Evolutionary conservation across 2,888 invertebrate genomes (phyloP), one percentile per base, ranked within the genome.

Genomic region (Campaea margaritaria): DNA sequence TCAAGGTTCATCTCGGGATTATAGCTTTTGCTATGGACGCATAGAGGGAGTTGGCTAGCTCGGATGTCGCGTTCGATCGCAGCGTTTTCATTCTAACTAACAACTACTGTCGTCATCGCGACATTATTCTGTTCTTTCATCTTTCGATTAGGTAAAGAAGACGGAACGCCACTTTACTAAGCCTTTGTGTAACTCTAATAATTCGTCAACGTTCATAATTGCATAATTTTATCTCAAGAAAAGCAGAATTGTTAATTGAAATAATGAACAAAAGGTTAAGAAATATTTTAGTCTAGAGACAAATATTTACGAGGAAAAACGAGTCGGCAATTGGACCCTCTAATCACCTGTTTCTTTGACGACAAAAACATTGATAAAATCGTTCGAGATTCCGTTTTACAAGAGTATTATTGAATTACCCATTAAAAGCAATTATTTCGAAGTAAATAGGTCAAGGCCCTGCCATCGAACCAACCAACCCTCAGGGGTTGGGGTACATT

Each of bases 1-100:
- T 91, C 91, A 90, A 75, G 89, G 91, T 78, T 73, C 47, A 57
- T 59, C 64, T 60, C 62, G 62, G 27, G 38, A 43, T 41, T 67
- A 55, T 56, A 64, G 45, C 61, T 59, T 69, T 62, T 68, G 45
- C 56, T 43, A 58, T 58, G 49, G 21, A 48, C 55, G 38, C 50
- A 55, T 53, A 60, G 12, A 47, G 42, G 21, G 45, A 49, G 47
- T 50, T 16, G 21, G 12, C 11, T 10, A 43, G 0, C 16, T 16
- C 12, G 16, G 39, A 13, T 12, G n/a, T 39, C 39, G 39, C 39
- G 39, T 39, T 12, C 38, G 38, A 3, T 34, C 7, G 10, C 2
- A 27, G 27, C 4, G 7, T 27, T 27, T 27, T 27, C 27, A 31
- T 1, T 3, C 31, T 9, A 3, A 31, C 9, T 31, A 1, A 10